Base-by-base conservation (phyloP, 1,140 invertebrate genomes). In the Leptonema lineaticorne region DNA sequence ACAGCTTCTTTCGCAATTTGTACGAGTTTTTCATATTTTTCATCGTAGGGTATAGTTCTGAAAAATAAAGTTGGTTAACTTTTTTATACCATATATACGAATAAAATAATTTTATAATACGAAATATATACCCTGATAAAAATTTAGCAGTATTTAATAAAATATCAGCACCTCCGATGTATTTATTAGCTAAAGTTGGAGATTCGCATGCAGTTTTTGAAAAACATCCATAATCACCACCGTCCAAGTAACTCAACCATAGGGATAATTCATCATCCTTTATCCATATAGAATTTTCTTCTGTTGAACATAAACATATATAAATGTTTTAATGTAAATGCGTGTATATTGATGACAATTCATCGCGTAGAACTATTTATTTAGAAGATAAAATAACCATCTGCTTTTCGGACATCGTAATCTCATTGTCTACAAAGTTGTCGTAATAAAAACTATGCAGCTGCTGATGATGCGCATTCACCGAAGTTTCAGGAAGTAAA, bases 171-270 rank as follows among this genome's bases (percentile, higher is more conserved):
- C 90, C 91, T 11, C 86, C 85, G 4, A 88, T 81, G 76, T 94
- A 94, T 63, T 90, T 83, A 41, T 84, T 86, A 7, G 91, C 90
- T 41, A 89, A 86, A 33, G 84, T 78, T 0, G 91, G 91, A 66
- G 88, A 85, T 71, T 89, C 86, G 72, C 92, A 94, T 58, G 91
- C 88, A 2, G 91, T 84, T 26, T 87, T 83, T 76, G 90, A 88
- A 1, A 94, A 79, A 74, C 92, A 94, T n/a, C 85, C 86, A 74
- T 90, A 86, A 50, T 89, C 80, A 46, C 84, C 83, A 53, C 84
- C 89, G n/a, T 88, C 84, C 22, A 92, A 74, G 75, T 89, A 91
- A 63, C 88, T 87, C 41, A 89, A 78, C 73, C 90, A 87, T 3
- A 92, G 74, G 18, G 88, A 79, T 4, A 88, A 77, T 74, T 92